Percentiles rank a stretch among this genome's conserved stretches.
Conservation (phyloP, 2,113 vertebrate genomes). For the Lathamus discolor region DNA sequence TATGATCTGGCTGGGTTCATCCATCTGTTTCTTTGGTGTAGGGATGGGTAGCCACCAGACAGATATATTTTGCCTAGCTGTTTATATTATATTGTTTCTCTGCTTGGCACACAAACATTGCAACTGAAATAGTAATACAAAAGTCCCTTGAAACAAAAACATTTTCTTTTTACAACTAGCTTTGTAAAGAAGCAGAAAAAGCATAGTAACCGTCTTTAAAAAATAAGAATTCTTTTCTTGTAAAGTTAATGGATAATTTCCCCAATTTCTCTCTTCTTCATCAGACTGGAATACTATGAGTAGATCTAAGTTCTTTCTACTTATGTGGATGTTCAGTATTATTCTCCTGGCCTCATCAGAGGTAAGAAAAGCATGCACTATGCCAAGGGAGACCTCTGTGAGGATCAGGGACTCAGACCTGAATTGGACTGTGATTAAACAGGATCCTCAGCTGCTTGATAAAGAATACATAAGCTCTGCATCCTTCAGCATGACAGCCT, state of each 20-base stretch:
- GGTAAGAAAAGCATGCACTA: neutral
- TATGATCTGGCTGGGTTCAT: neutral
- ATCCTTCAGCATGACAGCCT: neutral
- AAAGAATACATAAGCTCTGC: neutral
- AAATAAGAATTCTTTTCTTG: neutral
- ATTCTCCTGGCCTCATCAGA: neutral
- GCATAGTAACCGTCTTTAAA: neutral
- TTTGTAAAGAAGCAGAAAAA: neutral
- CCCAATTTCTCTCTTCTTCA: neutral
- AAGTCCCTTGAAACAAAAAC: neutral
- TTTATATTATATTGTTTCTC: neutral
- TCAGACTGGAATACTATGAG: neutral
- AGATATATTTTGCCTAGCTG: neutral
- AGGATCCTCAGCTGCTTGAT: neutral
- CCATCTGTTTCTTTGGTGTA: rapidly evolving
- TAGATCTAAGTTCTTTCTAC: neutral
- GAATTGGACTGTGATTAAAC: too few relatives aligned
- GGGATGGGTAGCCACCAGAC: neutral
- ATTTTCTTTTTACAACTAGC: neutral
- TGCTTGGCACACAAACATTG: neutral
- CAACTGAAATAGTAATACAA: neutral
- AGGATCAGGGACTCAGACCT: neutral
- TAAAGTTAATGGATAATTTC: neutral
- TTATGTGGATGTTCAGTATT: neutral
- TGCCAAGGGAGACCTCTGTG: neutral